A percentile compares a stretch with the other conserved stretches of the same genome.
phyloP scores from a whole-genome alignment of 2,113 vertebrate genomes.

The Burhinus bistriatus region DNA sequence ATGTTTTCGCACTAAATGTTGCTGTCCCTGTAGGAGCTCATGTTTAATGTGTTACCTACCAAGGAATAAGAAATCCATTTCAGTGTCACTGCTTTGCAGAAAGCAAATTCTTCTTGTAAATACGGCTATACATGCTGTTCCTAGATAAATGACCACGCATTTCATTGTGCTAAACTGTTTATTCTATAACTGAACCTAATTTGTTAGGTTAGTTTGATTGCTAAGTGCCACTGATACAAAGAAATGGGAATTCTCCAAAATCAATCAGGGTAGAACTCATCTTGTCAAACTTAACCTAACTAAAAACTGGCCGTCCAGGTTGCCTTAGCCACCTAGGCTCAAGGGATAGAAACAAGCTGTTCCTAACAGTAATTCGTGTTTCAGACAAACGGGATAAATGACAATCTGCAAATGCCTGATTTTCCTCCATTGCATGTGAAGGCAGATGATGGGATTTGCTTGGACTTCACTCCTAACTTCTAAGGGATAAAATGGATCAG shows the following conservation, averaged over 20 bases:
- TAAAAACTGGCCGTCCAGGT: neutral
- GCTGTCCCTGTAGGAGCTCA: neutral
- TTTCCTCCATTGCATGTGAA: neutral
- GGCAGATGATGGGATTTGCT: neutral
- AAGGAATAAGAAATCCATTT: neutral
- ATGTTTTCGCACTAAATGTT: neutral
- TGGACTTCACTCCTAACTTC: neutral
- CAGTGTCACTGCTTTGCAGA: neutral
- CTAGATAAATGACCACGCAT: neutral
- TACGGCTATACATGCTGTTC: neutral
- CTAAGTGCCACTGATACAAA: neutral
- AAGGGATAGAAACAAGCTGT: neutral
- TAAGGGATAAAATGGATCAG: neutral
- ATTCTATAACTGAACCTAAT: neutral
- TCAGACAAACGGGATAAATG: neutral
- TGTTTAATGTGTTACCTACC: neutral
- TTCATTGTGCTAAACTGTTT: neutral
- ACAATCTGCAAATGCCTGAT: neutral
- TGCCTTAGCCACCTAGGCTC: neutral
- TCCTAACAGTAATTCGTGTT: neutral
- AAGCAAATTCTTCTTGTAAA: neutral
- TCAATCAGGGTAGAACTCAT: neutral
- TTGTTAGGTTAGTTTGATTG: neutral
- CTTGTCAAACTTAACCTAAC: neutral
- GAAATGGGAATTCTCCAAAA: neutral